Base-by-base conservation (phyloP, 2,113 vertebrate species). In the Neomonachus schauinslandi region DNA sequence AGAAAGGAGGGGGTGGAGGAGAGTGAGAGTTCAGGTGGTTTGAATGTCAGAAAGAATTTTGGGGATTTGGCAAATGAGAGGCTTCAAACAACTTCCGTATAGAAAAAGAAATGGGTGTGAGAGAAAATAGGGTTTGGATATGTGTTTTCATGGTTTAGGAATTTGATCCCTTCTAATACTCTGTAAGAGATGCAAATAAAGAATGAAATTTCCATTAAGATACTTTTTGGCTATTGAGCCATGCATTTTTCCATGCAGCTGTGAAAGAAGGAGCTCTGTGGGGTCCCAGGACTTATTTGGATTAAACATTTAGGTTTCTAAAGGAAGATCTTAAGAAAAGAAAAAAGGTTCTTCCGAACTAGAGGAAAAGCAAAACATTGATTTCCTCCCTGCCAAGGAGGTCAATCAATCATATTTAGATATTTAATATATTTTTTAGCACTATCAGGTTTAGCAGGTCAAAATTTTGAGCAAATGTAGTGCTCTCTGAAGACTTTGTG, bases 221-320 rank as follows among this genome's bases (percentile, higher is more conserved):
- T 86, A 89, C 51, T 63, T 92, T 87, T 90, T 18, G 42, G 55
- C 42, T 87, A 69, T 59, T 13, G 63, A 92, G 63, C 57, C 46
- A 46, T 33, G 4, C 31, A 77, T 42, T 96, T 98, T 96, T 95
- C 39, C 95, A 74, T 14, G 63, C 46, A 67, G 31, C 51, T 65
- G 18, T 96, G 67, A 71, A 42, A 93, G 53, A 18, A 1, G 5
- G 49, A 80, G 21, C 55, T 72, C 8, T 88, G 55, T 36, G 55
- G 36, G 2, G 28, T 95, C 69, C 61, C 36, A 59, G 79, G 39
- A 69, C n/a, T 97, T 92, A 90, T 51, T 76, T 96, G 80, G 89
- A 96, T 95, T 81, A 88, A 87, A 36, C 42, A 92, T 92, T 96
- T 95, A 92, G 57, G 84, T 59, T 89, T 97, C 31, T 59, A 95